Conservation (phyloP, 2,113 vertebrate species). For the Lepisosteus oculatus region DNA sequence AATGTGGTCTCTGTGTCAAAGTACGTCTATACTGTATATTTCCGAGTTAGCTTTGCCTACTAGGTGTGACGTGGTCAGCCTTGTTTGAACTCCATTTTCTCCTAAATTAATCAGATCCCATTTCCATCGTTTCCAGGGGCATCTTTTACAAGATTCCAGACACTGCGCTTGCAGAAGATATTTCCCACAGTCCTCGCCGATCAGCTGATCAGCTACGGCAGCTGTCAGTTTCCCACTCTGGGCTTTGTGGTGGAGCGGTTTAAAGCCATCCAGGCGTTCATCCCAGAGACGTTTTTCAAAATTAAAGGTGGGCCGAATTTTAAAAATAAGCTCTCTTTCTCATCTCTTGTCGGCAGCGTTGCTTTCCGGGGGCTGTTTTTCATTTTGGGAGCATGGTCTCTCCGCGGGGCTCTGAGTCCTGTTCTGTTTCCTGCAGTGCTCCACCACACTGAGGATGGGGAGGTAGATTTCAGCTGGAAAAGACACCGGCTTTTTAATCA, state of each 20-base stretch:
- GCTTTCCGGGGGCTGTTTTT: neutral
- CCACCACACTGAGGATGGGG: constrained; percentile 77
- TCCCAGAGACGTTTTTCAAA: constrained; percentile 90
- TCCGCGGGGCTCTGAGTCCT: neutral
- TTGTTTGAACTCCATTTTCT: neutral
- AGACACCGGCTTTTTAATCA: constrained; percentile 92
- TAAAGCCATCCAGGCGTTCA: constrained; percentile 97
- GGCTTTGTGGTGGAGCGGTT: constrained; percentile 97
- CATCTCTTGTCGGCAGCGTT: neutral
- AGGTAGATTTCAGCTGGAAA: constrained; percentile 90
- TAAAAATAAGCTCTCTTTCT: neutral
- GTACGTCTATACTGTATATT: too few species aligned
- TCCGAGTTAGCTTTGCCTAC: too few species aligned
- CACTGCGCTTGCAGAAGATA: constrained; percentile 84
- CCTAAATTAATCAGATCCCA: neutral
- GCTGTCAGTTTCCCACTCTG: constrained; percentile 96
- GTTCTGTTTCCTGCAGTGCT: constrained; percentile 68
- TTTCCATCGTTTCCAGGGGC: constrained; percentile 69
- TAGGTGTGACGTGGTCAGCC: too few species aligned
- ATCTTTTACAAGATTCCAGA: constrained; percentile 98
- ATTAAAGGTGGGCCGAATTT: constrained; percentile 56
- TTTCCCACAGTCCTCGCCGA: constrained; percentile 85
- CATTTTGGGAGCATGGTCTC: neutral
- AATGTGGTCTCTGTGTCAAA: too few species aligned
- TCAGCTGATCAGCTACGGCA: constrained; percentile 95